Base-by-base conservation (phyloP, 2,797 vertebrate genomes). In the Gymnocypris eckloni region DNA sequence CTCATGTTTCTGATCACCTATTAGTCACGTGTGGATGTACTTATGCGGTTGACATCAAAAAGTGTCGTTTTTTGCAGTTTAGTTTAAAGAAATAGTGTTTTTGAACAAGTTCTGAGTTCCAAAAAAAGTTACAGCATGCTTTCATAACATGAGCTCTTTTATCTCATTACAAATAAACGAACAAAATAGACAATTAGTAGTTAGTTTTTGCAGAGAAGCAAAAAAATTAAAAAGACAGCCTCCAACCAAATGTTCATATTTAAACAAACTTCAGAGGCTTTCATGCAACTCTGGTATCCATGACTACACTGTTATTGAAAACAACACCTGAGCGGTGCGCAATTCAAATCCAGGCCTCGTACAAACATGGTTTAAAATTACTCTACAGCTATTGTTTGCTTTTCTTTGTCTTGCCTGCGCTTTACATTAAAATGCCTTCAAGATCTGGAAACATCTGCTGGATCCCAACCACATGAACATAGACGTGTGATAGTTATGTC, bases 341-440 rank as follows among this genome's bases (percentile, higher is more conserved):
- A 91, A 87, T 92, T 89, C 92, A 90, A 77, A 85, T 93, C 94
- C 95, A 96, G 94, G 86, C 89, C 37, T 92, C 94, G 92, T 91
- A 93, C 91, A 95, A 95, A 96, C 91, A 91, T 94, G 95, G 93
- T 95, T 97, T 95, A 79, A 94, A 93, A 96, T 97, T 95, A 96
- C 93, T 93, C 87, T 91, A 93, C 91, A 90, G 92, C 88, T 88
- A 87, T 90, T 89, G 91, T 95, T 96, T 94, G 94, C 93, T 95
- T 95, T 96, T 93, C 94, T 96, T 95, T 94, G 93, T 94, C 93
- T 93, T 50, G 90, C 94, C 89, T 92, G 93, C 90, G 90, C 92
- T 95, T 95, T 94, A 93, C 88, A 88, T 95, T 96, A 91, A 94
- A 90, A 92, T 87, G 92, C 90, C 88, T 86, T 86, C 82, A 76